Percentiles rank a stretch among this genome's conserved stretches.
phyloP scores from a whole-genome alignment of 92 coral and sea anemone species.

The Paramuricea clavata region DNA sequence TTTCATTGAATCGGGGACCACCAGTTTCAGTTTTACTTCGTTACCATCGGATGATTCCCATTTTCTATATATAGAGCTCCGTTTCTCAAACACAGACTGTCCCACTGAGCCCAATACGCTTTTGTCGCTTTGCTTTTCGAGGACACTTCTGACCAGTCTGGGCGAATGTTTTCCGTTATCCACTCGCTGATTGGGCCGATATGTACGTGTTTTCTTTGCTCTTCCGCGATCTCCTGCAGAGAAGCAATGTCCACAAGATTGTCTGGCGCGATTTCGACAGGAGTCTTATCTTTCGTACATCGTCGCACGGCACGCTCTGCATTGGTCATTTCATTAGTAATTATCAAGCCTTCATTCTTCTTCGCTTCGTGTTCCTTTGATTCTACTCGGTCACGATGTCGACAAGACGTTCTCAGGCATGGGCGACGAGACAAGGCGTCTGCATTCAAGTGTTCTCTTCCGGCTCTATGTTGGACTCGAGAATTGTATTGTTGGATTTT shows the following conservation, averaged over 20 bases:
- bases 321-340: too few relatives aligned
- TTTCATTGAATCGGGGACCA: background rate
- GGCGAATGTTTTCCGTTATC: background rate
- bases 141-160: background rate
- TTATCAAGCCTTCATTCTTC: too few relatives aligned
- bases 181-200: background rate
- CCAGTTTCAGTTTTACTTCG: background rate
- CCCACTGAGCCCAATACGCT: slow-evolving; percentile 6
- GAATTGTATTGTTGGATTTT: slow-evolving; percentile 71
- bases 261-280: background rate
- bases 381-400: slow-evolving; percentile 9
- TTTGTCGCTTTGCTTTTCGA: background rate
- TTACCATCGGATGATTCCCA: background rate
- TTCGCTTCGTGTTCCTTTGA: background rate
- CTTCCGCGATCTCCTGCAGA: background rate
- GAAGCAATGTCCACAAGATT: background rate
- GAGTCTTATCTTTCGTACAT: background rate
- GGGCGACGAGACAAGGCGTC: slow-evolving; percentile 37
- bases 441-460: slow-evolving; percentile 49
- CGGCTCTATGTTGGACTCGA: slow-evolving; percentile 64
- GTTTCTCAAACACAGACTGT: background rate
- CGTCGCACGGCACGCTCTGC: background rate
- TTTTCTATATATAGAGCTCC: background rate
- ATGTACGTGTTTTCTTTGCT: background rate
- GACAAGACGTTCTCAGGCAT: slow-evolving; percentile 25